Evolutionary conservation across 2,797 vertebrate species (phyloP).

Genomic region (Esox masquinongy): DNA sequence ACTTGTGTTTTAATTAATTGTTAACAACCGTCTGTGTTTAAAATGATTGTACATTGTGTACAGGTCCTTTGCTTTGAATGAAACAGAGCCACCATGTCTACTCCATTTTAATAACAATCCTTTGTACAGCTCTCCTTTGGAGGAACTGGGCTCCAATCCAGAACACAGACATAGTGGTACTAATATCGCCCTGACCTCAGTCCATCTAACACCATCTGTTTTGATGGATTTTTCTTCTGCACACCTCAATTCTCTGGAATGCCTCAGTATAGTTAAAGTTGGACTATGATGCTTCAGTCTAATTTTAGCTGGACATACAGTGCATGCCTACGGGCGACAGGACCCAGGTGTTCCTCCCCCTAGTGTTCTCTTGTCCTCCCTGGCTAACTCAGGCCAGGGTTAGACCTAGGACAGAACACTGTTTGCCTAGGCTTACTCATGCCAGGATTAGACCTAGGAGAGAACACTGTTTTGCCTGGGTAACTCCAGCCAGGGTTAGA

Average conservation of each 20-base stretch:
- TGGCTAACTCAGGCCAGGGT: too few relatives aligned
- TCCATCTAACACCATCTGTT: conserved; percentile 25
- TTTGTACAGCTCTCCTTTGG: background rate
- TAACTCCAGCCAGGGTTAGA: conserved; percentile 26
- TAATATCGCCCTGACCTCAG: conserved; percentile 33
- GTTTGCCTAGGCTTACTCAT: too few relatives aligned
- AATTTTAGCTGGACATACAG: conserved; percentile 31
- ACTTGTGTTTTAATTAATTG: background rate
- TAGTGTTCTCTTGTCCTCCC: conserved; percentile 25
- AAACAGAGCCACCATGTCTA: background rate
- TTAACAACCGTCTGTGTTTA: background rate
- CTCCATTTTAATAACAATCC: conserved; percentile 9
- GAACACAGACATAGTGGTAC: conserved; percentile 25
- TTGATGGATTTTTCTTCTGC: conserved; percentile 59
- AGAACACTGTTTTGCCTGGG: background rate
- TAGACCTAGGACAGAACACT: too few relatives aligned
- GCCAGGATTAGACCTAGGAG: too few relatives aligned
- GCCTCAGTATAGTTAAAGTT: conserved; percentile 30
- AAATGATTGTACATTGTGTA: background rate
- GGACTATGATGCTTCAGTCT: conserved; percentile 6
- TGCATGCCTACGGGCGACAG: conserved; percentile 33
- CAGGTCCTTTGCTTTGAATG: background rate
- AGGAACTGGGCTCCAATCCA: conserved; percentile 30
- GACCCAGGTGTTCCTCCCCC: conserved; percentile 61
- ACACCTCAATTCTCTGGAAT: conserved; percentile 42